phyloP scores from a whole-genome alignment of 1,140 invertebrate genomes.

The Galleria mellonella region DNA sequence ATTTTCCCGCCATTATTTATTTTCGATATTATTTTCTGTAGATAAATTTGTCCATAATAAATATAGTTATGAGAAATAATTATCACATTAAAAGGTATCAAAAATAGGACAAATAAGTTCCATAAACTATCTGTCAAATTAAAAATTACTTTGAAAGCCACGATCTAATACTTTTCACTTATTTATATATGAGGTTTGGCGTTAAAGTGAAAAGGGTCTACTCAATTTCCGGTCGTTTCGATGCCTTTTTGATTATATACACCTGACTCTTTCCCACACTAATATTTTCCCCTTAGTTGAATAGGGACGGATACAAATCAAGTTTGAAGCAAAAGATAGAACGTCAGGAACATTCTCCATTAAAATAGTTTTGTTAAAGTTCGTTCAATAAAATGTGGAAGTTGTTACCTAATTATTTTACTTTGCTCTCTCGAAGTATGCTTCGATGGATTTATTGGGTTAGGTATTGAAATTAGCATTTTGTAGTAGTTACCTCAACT shows the following conservation, averaged over 20 bases:
- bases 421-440: no score
- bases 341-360: constrained; percentile 28
- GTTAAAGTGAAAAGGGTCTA: constrained; percentile 36
- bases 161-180: not conserved
- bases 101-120: no score
- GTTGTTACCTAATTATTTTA: constrained; percentile 23
- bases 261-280: not conserved
- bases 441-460: no score
- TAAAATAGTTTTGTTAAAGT: constrained; percentile 32
- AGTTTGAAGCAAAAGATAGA: constrained; percentile 16
- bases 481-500: no score
- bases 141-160: no score
- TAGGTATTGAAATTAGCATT: no score
- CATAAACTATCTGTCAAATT: no score
- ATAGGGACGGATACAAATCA: constrained; percentile 13
- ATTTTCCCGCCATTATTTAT: no score
- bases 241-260: constrained; percentile 11
- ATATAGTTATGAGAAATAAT: no score
- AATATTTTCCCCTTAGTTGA: not conserved
- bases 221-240: constrained; percentile 30
- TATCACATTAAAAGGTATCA: no score
- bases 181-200: constrained; percentile 14
- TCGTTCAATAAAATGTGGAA: constrained; percentile 21
- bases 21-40: no score
- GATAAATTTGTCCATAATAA: no score